These are phyloP conservation scores for Argopecten irradians DNA, from an alignment of 1,140 invertebrate species.

Conservation along the genomic window DNA sequence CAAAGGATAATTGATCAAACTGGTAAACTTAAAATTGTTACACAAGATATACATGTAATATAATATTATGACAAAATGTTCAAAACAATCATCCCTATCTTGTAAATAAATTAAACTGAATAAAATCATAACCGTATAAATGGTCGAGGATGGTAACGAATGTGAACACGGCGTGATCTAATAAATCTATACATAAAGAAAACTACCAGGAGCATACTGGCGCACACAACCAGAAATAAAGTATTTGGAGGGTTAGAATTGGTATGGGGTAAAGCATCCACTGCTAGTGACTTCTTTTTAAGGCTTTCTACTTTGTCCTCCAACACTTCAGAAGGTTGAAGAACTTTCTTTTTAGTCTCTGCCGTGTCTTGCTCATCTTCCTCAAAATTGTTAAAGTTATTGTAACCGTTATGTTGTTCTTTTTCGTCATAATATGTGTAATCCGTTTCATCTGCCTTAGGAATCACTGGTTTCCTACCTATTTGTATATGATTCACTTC, in stretches of 20 bases:
- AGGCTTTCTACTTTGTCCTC: constrained; percentile 48
- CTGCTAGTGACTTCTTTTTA: constrained; percentile 28
- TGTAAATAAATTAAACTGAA: too few species aligned
- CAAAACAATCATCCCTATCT: too few species aligned
- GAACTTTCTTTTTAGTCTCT: constrained; percentile 43
- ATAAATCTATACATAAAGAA: constrained; percentile 66
- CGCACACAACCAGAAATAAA: constrained; percentile 50
- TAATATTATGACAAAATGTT: too few species aligned
- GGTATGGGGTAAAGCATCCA: background rate
- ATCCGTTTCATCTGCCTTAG: constrained; percentile 45
- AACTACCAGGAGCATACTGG: constrained; percentile 57
- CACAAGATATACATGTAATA: background rate
- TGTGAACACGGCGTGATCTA: constrained; percentile 63
- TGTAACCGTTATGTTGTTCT: constrained; percentile 21
- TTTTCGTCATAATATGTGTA: constrained; percentile 55
- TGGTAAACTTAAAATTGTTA: background rate
- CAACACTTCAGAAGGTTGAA: constrained; percentile 34
- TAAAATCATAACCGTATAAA: constrained; percentile 31
- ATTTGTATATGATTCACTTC: constrained; percentile 46
- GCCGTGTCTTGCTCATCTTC: constrained; percentile 49
- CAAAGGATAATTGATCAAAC: background rate
- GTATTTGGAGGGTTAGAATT: constrained; percentile 23
- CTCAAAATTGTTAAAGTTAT: constrained; percentile 23
- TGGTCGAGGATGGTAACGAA: constrained; percentile 54
- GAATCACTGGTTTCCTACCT: constrained; percentile 29